These are phyloP conservation scores for Athalia rosae DNA, from an alignment of 2,888 invertebrate species.

Conservation along the genomic window DNA sequence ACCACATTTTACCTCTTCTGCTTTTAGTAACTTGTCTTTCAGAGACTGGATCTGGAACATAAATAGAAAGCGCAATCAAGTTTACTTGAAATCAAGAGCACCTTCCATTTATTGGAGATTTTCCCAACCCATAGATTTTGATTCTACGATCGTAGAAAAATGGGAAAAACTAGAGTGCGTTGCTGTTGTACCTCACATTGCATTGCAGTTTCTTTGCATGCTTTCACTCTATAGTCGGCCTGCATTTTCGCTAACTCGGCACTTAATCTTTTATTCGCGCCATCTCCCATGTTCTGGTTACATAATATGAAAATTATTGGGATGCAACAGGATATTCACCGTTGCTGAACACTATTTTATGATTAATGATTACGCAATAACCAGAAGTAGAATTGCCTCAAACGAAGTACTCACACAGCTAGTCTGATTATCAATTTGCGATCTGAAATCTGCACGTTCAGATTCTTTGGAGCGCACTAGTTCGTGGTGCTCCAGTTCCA, in stretches of 20 bases:
- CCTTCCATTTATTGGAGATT: too few species aligned
- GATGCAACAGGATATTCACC: neutral
- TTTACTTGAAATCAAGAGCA: too few species aligned
- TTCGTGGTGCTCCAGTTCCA: constrained; percentile 21
- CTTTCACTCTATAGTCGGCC: constrained; percentile 27
- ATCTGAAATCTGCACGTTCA: constrained; percentile 12
- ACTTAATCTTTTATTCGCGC: constrained; percentile 31
- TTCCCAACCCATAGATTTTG: neutral
- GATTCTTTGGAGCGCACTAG: constrained; percentile 19
- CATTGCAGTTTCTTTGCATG: constrained; percentile 30
- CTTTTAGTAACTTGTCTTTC: constrained; percentile 55
- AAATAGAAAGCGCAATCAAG: neutral
- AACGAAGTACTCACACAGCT: constrained; percentile 20
- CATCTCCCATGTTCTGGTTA: constrained; percentile 32
- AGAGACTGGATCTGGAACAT: constrained; percentile 50
- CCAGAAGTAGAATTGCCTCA: too few species aligned
- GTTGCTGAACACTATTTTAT: neutral
- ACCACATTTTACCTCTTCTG: constrained; percentile 59
- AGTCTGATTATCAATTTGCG: constrained; percentile 25
- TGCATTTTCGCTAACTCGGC: constrained; percentile 22
- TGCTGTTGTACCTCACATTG: constrained; percentile 27
- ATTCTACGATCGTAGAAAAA: neutral
- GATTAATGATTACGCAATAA: too few species aligned
- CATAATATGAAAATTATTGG: neutral
- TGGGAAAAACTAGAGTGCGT: neutral